Evolutionary conservation across 2,797 vertebrate genomes (phyloP).

Genomic region (Poeciliopsis turneri): DNA sequence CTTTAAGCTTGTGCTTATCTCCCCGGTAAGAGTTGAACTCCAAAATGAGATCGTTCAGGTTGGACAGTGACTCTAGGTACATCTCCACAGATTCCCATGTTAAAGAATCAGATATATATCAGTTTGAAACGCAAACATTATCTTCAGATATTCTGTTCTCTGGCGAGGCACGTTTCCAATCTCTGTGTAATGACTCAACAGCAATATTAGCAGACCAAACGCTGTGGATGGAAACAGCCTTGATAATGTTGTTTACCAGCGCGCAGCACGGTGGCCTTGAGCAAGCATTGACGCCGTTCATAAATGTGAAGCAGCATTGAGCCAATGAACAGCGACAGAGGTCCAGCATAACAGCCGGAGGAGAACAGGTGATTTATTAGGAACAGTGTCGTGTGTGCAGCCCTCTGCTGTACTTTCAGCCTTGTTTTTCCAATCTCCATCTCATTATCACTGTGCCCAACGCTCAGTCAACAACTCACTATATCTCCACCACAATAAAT

Average conservation of each 20-base stretch:
- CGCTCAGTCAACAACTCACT: constrained; percentile 75
- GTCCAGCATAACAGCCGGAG: constrained; percentile 58
- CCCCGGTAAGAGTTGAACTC: background rate
- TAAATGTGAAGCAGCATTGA: constrained; percentile 41
- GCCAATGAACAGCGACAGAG: constrained; percentile 42
- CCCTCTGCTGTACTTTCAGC: constrained; percentile 67
- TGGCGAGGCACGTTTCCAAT: constrained; percentile 52
- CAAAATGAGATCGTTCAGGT: background rate
- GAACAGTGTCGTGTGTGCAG: constrained; percentile 59
- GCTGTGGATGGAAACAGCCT: constrained; percentile 52
- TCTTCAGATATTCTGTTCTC: constrained; percentile 33
- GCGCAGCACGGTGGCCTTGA: constrained; percentile 49
- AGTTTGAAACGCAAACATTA: background rate
- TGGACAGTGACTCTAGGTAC: background rate
- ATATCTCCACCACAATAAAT: constrained; percentile 68
- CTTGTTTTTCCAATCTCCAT: constrained; percentile 79
- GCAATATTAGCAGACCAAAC: constrained; percentile 46
- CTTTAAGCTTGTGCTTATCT: background rate
- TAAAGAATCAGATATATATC: background rate
- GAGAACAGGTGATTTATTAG: constrained; percentile 71
- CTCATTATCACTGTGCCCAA: constrained; percentile 77
- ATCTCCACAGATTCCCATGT: background rate
- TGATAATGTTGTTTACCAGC: constrained; percentile 62
- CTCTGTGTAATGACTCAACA: constrained; percentile 36
- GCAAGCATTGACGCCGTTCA: constrained; percentile 39